Evolutionary conservation across 2,888 invertebrate genomes (phyloP), one percentile per base, ranked within the genome.

Genomic region (Xestoiulus laeticollis): DNA sequence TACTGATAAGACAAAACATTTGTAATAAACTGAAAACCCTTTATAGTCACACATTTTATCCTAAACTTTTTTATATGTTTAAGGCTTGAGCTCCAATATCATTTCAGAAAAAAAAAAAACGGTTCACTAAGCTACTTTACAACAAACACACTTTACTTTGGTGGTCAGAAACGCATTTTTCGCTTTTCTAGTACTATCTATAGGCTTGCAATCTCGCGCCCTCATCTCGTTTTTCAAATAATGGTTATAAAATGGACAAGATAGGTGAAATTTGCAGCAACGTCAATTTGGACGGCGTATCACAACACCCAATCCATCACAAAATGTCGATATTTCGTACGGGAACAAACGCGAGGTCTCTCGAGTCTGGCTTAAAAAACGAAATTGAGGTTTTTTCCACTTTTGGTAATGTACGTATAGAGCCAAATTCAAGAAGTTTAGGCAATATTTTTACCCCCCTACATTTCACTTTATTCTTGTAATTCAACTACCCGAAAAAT

Each of bases 241-340:
- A 78, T 78, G 78, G 78, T 78, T 78, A 78, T 78, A 78, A 78
- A 78, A 78, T 78, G 78, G 78, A 78, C 78, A 78, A 78, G 78
- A 78, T 78, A 78, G 78, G 78, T 12, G 78, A 78, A 78, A 78
- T 78, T 78, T 78, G 78, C 78, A 78, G 78, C 78, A 26, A 78
- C 78, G 78, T 78, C 78, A 78, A 78, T 78, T 78, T 78, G 78
- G 78, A 78, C 30, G 78, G 30, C 78, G 78, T 78, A 38, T 43
- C 85, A 85, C 38, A 85, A 85, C 85, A 43, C 85, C 85, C 85
- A 85, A 85, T 85, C 38, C 38, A 85, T 85, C 85, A 43, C 16
- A 38, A 85, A 85, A 44, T 85, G 85, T 85, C 85, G 85, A 85
- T 85, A 85, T 85, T 85, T 38, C 8, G 22, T 22, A 85, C 3